Evolutionary conservation across 2,888 invertebrate genomes (phyloP), one percentile per base, ranked within the genome.

Genomic region (Lamproptera curius): DNA sequence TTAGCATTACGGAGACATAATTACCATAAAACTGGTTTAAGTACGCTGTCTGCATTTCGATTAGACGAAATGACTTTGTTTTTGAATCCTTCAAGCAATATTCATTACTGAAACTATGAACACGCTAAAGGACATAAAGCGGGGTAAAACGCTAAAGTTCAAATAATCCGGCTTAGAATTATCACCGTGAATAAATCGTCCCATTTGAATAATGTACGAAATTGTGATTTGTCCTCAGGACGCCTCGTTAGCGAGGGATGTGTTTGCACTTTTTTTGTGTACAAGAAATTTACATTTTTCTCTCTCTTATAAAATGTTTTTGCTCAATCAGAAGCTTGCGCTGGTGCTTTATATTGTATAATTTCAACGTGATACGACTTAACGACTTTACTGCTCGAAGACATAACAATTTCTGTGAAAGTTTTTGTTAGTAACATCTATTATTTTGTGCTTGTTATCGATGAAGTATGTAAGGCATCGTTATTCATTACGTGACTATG

Each of bases 401-500:
- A n/a, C n/a, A n/a, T n/a, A n/a, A n/a, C n/a, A n/a, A n/a, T n/a
- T n/a, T n/a, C n/a, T n/a, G n/a, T n/a, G n/a, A n/a, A n/a, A n/a
- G n/a, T n/a, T n/a, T n/a, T n/a, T n/a, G n/a, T n/a, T n/a, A n/a
- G n/a, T n/a, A n/a, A n/a, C n/a, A 37, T n/a, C 33, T 41, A 13
- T 17, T 42, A 20, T 42, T 33, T 31, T 31, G 31, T 31, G 11
- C 23, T 46, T 37, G 14, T 13, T 14, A 31, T 31, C 23, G 20
- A 28, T 16, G n/a, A 28, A 13, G 14, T 40, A 16, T 14, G 38
- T 15, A 16, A 43, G 40, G 11, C 16, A 8, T 35, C 28, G 28
- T 23, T 26, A 33, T 14, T 44, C 35, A 17, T 49, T 35, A 38
- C 11, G 43, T 49, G 34, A 39, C 17, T 15, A 31, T 28, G 33